These are phyloP conservation scores for Eptesicus fuscus DNA, from an alignment of 2,113 vertebrate species.

Conservation along the genomic window DNA sequence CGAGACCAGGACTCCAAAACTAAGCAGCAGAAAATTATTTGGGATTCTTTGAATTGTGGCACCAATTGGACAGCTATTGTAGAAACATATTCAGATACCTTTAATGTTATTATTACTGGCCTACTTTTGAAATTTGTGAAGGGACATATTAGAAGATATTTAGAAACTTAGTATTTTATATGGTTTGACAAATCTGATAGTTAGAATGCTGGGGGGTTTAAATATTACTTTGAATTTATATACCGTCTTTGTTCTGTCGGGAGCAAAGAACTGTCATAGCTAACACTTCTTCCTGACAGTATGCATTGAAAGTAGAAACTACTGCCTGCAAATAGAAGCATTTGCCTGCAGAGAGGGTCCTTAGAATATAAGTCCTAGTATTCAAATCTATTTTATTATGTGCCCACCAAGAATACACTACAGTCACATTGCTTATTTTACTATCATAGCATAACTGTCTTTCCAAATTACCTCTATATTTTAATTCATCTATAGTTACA, in stretches of 20 bases:
- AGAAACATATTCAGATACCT: not conserved
- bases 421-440: not conserved
- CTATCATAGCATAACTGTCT: not conserved
- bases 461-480: not conserved
- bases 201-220: not conserved
- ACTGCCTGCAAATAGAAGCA: not conserved
- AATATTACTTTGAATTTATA: not conserved
- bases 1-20: not conserved
- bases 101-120: not conserved
- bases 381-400: not conserved
- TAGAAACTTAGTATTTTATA: not conserved
- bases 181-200: not conserved
- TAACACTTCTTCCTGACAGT: not conserved
- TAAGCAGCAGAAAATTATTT: not conserved
- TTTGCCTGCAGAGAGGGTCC: not conserved
- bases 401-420: not conserved
- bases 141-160: not conserved
- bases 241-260: not conserved
- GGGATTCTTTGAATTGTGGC: not conserved
- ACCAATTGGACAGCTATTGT: not conserved
- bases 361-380: not conserved
- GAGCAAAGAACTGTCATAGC: conserved; percentile 32
- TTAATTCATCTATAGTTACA: not conserved
- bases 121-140: not conserved
- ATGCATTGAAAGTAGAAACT: not conserved